Base-by-base conservation (phyloP, 2,888 invertebrate genomes). In the Eudiplozoon nipponicum region DNA sequence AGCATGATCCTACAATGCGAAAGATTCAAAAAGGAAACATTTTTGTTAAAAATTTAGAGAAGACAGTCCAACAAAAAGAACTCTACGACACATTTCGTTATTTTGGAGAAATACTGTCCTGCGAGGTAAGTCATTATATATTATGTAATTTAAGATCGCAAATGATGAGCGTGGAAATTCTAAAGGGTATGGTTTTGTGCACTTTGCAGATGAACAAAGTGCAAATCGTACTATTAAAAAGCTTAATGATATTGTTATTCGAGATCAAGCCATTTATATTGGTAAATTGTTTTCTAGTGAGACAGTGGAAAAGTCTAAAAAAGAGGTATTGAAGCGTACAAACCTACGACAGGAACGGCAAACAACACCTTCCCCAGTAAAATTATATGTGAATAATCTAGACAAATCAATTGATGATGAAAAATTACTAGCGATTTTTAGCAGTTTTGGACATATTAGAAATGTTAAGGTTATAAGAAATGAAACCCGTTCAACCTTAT, bases 21-120 rank as follows among this genome's bases (percentile, higher is more conserved):
- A 81, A 84, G 61, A 90, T 90, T 47, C 94, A 94, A 43, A 81
- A 90, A 48, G 90, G 90, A 45, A 98, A 98, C 64, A 86, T 94
- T 46, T 98, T 94, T 63, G 94, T 94, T 54, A 98, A 94, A 64
- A 94, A 94, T 60, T 64, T 94, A 61, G 57, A 94, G 60, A 86
- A 80, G 61, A 71, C 71, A 47, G 94, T 94, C 59, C 90, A 94
- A 63, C 90, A 90, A 65, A 94, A 94, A 63, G 81, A 86, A 45
- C 78, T 94, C 70, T 90, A 80, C 61, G 90, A 94, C 61, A 94
- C 90, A 39, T 94, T 94, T 61, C 77, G 86, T 42, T 81, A 84
- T 39, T 94, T 94, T 63, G 94, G 94, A 43, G 86, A 81, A 59
- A 94, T 94, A 55, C 65, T 94, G 47, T 86, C 86, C 56, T 94